Percentiles rank a stretch among this genome's conserved stretches.
phyloP scores from a whole-genome alignment of 2,797 vertebrate species.

The Urocyon cinereoargenteus region DNA sequence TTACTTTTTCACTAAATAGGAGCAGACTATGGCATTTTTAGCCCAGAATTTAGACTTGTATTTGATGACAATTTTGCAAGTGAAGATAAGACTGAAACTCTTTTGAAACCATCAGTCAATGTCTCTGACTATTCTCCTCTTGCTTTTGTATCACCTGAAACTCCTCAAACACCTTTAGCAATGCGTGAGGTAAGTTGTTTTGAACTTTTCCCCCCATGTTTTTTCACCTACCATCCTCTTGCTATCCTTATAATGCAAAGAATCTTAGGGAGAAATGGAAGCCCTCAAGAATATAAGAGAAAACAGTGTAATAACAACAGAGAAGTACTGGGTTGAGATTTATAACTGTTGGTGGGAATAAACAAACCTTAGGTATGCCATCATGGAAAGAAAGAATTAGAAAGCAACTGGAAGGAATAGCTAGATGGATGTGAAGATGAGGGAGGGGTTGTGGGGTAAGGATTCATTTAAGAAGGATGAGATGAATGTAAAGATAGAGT shows the following conservation, averaged over 20 bases:
- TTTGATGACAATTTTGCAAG: conserved; percentile 86
- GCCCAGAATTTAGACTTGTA: conserved; percentile 77
- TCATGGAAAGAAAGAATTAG: conserved; percentile 69
- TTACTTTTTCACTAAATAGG: conserved; percentile 72
- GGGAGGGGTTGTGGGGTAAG: conserved; percentile 69
- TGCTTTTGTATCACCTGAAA: conserved; percentile 82
- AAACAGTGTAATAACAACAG: background rate
- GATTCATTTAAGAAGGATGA: conserved; percentile 69
- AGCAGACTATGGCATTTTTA: conserved; percentile 81
- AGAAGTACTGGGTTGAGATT: conserved; percentile 11
- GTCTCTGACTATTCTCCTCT: conserved; percentile 80
- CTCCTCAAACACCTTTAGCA: conserved; percentile 84
- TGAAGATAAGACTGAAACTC: conserved; percentile 84
- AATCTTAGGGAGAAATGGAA: conserved; percentile 71
- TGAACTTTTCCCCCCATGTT: conserved; percentile 21
- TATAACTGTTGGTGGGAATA: conserved; percentile 9
- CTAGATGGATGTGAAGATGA: conserved; percentile 66
- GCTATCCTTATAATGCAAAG: conserved; percentile 60
- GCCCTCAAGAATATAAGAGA: conserved; percentile 80
- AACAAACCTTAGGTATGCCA: conserved; percentile 62
- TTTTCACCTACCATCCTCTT: background rate
- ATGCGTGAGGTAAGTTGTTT: conserved; percentile 87
- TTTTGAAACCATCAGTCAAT: conserved; percentile 82
- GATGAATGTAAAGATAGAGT: conserved; percentile 68
- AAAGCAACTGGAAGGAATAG: conserved; percentile 14